These are phyloP conservation scores for Ceriagrion tenellum DNA, from an alignment of 2,888 invertebrate species.

Conservation along the genomic window DNA sequence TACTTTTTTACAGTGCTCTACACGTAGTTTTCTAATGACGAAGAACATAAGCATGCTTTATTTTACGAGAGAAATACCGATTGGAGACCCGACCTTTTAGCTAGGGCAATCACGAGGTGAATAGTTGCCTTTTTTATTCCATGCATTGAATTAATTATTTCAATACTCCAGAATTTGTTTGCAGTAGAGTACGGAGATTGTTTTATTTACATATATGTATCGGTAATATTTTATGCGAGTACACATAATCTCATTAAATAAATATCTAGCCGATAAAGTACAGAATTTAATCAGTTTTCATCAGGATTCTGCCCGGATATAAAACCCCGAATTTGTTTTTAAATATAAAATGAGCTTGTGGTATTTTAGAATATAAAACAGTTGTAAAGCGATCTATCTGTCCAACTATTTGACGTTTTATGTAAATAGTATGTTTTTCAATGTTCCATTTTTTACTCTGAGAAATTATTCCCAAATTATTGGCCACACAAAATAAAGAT, in stretches of 20 bases:
- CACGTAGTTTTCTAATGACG: neutral
- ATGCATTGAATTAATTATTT: neutral
- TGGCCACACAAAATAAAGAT: too few species aligned
- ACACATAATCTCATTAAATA: neutral
- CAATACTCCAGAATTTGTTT: neutral
- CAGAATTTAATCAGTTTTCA: neutral
- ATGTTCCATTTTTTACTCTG: too few species aligned
- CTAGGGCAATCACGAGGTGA: neutral
- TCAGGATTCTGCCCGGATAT: neutral
- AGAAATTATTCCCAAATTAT: too few species aligned
- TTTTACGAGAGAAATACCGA: neutral
- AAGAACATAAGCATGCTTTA: neutral
- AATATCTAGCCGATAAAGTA: neutral
- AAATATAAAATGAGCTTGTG: neutral
- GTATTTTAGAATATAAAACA: neutral
- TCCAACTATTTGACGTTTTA: neutral
- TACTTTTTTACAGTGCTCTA: neutral
- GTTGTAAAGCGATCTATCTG: neutral
- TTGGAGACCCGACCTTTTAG: neutral
- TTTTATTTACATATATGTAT: neutral
- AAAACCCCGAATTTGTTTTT: neutral
- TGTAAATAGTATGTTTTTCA: neutral
- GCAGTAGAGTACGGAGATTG: neutral
- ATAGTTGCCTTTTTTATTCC: neutral
- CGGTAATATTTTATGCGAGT: neutral